phyloP scores from a whole-genome alignment of 2,113 vertebrate genomes.

The Manacus vitellinus region DNA sequence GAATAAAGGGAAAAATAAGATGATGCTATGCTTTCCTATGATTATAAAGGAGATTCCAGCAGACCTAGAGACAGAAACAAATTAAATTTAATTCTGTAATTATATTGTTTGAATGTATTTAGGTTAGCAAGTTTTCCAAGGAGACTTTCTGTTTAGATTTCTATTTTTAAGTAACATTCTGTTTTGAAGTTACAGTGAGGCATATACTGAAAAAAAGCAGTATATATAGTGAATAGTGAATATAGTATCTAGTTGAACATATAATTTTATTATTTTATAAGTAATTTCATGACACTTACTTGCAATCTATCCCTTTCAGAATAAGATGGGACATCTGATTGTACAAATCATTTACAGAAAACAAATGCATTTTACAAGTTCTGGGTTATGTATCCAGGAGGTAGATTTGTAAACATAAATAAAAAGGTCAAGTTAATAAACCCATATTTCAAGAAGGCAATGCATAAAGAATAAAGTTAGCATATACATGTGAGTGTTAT shows the following conservation, averaged over 20 bases:
- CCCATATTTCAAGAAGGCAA: not conserved
- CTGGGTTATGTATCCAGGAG: not conserved
- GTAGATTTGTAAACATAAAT: not conserved
- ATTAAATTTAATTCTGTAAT: not conserved
- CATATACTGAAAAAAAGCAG: not conserved
- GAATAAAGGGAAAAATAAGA: not conserved
- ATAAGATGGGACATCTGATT: not conserved
- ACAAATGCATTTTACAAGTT: not conserved
- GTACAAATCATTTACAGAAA: not conserved
- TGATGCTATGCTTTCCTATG: not conserved
- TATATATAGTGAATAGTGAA: not conserved
- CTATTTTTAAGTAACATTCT: not conserved
- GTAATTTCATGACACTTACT: not conserved
- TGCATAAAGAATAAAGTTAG: not conserved
- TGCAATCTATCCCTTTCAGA: not conserved
- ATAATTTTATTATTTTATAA: not conserved
- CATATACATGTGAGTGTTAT: not conserved
- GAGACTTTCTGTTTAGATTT: not conserved
- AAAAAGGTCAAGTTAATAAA: constrained; percentile 5
- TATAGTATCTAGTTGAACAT: not conserved
- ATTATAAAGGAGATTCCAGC: not conserved
- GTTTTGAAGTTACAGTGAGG: not conserved
- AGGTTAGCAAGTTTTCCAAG: not conserved
- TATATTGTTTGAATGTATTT: not conserved
- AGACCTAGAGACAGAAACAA: not conserved